A percentile compares a stretch with the other conserved stretches of the same genome.
Conservation (phyloP, 1,140 invertebrate species). For the Tetragonula clypearis region DNA sequence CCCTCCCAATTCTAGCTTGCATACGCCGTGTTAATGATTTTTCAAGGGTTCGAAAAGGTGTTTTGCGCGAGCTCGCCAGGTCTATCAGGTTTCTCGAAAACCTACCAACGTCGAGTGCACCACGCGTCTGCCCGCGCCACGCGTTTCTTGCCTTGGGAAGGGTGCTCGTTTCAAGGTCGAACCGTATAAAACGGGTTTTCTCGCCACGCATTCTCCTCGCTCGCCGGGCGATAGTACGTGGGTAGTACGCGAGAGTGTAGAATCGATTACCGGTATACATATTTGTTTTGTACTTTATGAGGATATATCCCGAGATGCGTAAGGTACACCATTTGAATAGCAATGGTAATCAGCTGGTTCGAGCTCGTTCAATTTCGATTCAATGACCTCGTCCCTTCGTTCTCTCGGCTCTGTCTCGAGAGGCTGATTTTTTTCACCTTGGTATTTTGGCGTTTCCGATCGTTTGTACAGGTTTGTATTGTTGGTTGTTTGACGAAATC, state of each 20-base stretch:
- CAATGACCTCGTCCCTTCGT: not conserved
- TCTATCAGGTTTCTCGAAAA: slow-evolving; percentile 3
- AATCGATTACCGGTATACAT: not conserved
- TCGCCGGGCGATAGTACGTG: not conserved
- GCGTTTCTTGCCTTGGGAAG: not conserved
- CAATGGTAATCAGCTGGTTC: not conserved
- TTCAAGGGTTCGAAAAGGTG: slow-evolving; percentile 38
- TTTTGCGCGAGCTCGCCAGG: slow-evolving; percentile 6
- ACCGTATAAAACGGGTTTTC: not conserved
- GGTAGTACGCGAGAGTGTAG: too few relatives aligned
- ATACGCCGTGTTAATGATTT: slow-evolving; percentile 43
- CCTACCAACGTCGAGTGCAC: not conserved
- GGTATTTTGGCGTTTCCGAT: not conserved
- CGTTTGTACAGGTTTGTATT: not conserved
- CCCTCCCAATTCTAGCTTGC: not conserved
- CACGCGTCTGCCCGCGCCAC: not conserved
- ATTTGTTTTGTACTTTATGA: not conserved
- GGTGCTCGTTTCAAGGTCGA: not conserved
- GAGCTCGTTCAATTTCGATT: not conserved
- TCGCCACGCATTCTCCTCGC: not conserved
- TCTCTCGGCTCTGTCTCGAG: not conserved
- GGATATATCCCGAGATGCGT: not conserved
- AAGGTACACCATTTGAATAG: not conserved
- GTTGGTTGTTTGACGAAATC: not conserved
- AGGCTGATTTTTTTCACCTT: not conserved